A percentile compares a stretch with the other conserved stretches of the same genome.
Evolutionary conservation across 2,797 vertebrate genomes (phyloP).

Genomic region (Myotis vivesi): DNA sequence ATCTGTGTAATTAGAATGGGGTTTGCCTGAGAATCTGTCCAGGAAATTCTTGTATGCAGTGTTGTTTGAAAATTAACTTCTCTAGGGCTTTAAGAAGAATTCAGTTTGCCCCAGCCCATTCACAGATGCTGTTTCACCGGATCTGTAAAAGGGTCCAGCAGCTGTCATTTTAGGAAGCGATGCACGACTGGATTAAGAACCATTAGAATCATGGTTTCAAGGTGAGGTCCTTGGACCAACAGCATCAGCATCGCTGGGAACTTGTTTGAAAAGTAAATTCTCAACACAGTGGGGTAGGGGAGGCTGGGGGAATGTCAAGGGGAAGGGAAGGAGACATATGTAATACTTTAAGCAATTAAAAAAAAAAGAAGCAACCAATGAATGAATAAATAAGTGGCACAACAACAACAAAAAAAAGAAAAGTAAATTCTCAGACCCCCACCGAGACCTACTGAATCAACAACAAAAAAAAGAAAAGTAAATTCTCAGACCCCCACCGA

Average conservation of each 20-base stretch:
- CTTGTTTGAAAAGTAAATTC: not conserved
- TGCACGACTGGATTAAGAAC: not conserved
- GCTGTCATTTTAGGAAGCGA: not conserved
- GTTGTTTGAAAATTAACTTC: conserved; percentile 28
- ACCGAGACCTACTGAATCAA: not conserved
- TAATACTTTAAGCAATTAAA: too few species aligned
- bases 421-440: not conserved
- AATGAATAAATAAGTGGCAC: too few species aligned
- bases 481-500: not conserved
- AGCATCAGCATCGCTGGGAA: not conserved
- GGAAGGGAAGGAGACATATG: too few species aligned
- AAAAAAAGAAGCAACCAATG: too few species aligned
- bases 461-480: not conserved
- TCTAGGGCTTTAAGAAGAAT: not conserved
- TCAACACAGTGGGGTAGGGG: too few species aligned
- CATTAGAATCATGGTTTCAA: not conserved
- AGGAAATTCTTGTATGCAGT: not conserved
- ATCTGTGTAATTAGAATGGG: conserved; percentile 1
- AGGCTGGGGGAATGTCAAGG: too few species aligned
- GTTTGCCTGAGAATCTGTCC: not conserved
- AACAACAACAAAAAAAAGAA: not conserved
- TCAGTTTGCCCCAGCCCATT: not conserved
- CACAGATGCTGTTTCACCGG: not conserved
- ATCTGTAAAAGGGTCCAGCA: not conserved
- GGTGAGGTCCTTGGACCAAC: not conserved